Conservation (phyloP, 2,113 vertebrate species). For the Ochotona princeps region DNA sequence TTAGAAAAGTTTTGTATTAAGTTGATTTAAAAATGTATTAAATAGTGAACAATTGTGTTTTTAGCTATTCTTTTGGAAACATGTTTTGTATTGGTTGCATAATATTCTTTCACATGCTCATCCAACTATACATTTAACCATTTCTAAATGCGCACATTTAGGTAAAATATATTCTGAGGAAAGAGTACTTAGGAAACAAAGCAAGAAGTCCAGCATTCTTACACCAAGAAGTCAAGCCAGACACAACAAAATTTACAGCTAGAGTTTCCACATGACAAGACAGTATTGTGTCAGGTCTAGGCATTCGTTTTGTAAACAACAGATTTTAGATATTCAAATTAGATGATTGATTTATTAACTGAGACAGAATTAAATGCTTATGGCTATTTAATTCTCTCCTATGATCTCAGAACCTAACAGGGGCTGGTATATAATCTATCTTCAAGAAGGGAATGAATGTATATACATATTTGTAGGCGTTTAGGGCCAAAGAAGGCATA, state of each 20-base stretch:
- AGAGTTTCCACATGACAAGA: constrained; percentile 4
- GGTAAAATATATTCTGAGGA: constrained; percentile 16
- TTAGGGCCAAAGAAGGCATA: not conserved
- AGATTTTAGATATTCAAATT: constrained; percentile 8
- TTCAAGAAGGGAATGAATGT: not conserved
- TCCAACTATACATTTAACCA: constrained; percentile 12
- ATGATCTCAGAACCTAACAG: not conserved
- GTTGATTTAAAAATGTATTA: not conserved
- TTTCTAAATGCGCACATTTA: constrained; percentile 38
- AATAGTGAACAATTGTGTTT: constrained; percentile 27
- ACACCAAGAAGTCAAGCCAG: constrained; percentile 25
- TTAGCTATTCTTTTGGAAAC: constrained; percentile 37
- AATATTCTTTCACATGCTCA: constrained; percentile 1
- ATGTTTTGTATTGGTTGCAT: not conserved
- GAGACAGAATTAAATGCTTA: constrained; percentile 12
- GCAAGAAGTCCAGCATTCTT: not conserved
- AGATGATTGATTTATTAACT: not conserved
- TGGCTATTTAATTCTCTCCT: not conserved
- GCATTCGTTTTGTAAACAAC: not conserved
- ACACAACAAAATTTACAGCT: constrained; percentile 22
- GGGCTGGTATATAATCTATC: not conserved
- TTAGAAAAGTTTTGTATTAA: constrained; percentile 2
- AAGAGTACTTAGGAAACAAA: constrained; percentile 17
- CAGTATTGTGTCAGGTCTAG: not conserved
- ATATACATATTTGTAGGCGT: not conserved